phyloP scores from a whole-genome alignment of 2,888 invertebrate species.

The Platycnemis pennipes region DNA sequence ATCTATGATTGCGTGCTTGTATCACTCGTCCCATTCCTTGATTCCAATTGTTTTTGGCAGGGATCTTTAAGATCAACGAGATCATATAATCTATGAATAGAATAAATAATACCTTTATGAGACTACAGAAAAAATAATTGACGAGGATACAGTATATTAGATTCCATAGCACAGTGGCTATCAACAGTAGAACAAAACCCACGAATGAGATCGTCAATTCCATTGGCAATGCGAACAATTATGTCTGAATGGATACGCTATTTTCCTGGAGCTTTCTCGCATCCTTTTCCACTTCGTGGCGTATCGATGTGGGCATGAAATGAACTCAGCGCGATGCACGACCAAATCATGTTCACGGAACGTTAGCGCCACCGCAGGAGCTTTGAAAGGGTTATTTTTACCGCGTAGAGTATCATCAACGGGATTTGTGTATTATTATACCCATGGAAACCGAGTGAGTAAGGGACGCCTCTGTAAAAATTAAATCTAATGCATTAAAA shows the following conservation, averaged over 20 bases:
- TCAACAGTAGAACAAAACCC: not conserved
- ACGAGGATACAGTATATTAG: not conserved
- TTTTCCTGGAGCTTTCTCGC: not conserved
- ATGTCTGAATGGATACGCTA: not conserved
- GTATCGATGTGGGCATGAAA: not conserved
- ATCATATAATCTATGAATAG: too few species aligned
- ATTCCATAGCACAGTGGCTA: not conserved
- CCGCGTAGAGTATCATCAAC: not conserved
- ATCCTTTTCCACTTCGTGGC: not conserved
- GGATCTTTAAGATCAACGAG: too few species aligned
- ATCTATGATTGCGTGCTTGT: too few species aligned
- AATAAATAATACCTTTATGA: too few species aligned
- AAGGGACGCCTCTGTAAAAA: too few species aligned
- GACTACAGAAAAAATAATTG: too few species aligned
- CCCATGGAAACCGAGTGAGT: too few species aligned
- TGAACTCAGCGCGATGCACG: not conserved
- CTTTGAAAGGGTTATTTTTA: not conserved
- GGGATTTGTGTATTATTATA: not conserved
- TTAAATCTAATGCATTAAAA: too few species aligned
- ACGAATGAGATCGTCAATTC: not conserved
- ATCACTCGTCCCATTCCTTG: too few species aligned
- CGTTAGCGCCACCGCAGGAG: not conserved
- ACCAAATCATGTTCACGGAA: not conserved
- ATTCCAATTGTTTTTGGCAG: too few species aligned
- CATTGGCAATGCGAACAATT: not conserved